A percentile compares a stretch with the other conserved stretches of the same genome.
phyloP scores from a whole-genome alignment of 2,113 vertebrate species.

The Neofelis nebulosa region DNA sequence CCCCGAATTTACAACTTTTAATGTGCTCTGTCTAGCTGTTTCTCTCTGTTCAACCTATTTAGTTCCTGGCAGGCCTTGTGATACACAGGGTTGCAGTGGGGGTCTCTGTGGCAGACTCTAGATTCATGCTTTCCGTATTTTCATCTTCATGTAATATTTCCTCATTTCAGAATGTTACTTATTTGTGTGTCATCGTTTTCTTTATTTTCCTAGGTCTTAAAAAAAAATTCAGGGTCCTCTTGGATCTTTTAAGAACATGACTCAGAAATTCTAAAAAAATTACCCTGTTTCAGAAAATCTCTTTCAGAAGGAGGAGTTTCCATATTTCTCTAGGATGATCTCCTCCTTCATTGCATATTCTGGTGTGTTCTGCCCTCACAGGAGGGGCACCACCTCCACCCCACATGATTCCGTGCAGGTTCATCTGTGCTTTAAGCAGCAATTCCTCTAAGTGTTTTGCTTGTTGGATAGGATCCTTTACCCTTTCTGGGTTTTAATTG shows the following conservation, averaged over 20 bases:
- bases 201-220: constrained; percentile 36
- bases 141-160: neutral
- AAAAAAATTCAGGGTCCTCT: neutral
- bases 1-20: neutral
- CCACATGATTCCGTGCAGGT: neutral
- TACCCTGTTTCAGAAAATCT: neutral
- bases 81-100: neutral
- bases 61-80: neutral
- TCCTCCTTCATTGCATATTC: neutral
- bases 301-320: constrained; percentile 2
- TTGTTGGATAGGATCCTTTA: neutral
- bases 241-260: constrained; percentile 16
- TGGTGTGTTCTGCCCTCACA: neutral
- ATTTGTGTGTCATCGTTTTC: neutral
- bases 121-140: neutral
- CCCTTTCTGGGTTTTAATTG: neutral
- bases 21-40: neutral
- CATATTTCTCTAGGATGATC: neutral
- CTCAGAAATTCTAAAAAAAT: constrained; percentile 13
- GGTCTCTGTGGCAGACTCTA: neutral
- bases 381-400: neutral
- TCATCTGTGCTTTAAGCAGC: neutral
- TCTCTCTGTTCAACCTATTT: neutral
- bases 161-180: neutral
- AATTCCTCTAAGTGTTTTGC: neutral